Base-by-base conservation (phyloP, 2,113 vertebrate species). In the Merops nubicus region DNA sequence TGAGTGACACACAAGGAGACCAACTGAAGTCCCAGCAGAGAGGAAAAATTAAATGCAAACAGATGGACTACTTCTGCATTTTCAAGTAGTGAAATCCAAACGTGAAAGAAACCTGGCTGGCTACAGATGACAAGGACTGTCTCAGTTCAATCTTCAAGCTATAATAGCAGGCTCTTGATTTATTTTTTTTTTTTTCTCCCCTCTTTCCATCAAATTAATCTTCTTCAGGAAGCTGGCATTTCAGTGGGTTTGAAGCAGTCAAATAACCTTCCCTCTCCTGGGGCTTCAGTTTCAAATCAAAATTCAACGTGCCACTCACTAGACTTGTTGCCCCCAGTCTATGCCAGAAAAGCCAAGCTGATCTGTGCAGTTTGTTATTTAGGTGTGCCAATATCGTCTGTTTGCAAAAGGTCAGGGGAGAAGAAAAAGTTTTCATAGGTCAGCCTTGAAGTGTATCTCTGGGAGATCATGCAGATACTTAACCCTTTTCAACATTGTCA, bases 1-100 rank as follows among this genome's bases (percentile, higher is more conserved):
- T 72, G 29, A 86, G 62, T 95, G 67, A 95, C 57, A 93, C 8
- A 9, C 51, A 77, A 70, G 94, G 84, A 62, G 48, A 94, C 51
- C 91, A 88, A 64, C 63, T 29, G 57, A 51, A 83, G 26, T 97
- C 89, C 88, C 96, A 88, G 68, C 36, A 96, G 92, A 94, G 31
- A 95, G 19, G 38, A 72, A 91, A 98, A 97, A 91, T 92, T 53
- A 96, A 95, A 96, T 74, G 21, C 1, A 62, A 97, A 94, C 90
- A 97, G 95, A 96, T 89, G 88, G 77, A 81, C 73, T 96, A 93
- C 96, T 95, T 96, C 86, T 91, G 69, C 79, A n/a, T 93, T 97
- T 95, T 85, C 82, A 67, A 80, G 80, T 36, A 92, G 64, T 48
- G 50, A 81, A 95, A 93, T 92, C 57, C 48, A 93, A 97, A 93